phyloP scores from a whole-genome alignment of 2,888 invertebrate species.

The Pegoplata infirma region DNA sequence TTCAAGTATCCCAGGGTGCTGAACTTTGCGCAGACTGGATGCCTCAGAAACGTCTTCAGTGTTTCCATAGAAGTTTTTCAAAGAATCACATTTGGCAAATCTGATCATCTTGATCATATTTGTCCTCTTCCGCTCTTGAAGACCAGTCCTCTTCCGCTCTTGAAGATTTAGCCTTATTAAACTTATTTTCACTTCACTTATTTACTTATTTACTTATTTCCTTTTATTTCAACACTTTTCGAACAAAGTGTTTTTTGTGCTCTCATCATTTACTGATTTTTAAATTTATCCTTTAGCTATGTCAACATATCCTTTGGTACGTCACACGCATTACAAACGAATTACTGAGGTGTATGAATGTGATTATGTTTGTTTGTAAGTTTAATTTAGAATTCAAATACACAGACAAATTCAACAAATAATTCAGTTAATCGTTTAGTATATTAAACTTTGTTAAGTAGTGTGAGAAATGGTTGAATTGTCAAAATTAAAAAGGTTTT shows the following conservation, averaged over 20 bases:
- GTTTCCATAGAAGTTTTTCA: too few species aligned
- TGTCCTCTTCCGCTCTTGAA: too few species aligned
- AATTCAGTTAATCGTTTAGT: slow-evolving; percentile 56
- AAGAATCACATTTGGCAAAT: too few species aligned
- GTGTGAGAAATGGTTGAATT: slow-evolving; percentile 19
- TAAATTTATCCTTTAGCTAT: slow-evolving; percentile 69
- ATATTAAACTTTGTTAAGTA: slow-evolving; percentile 23
- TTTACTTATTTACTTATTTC: too few species aligned
- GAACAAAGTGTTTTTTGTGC: background rate
- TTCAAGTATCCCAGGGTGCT: too few species aligned
- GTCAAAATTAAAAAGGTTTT: slow-evolving; percentile 10
- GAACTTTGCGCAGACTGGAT: too few species aligned
- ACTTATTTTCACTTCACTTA: too few species aligned
- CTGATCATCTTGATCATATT: too few species aligned
- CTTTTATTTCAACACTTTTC: background rate
- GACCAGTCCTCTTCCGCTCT: too few species aligned
- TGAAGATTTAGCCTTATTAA: too few species aligned
- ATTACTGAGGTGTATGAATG: slow-evolving; percentile 68
- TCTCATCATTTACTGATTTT: slow-evolving; percentile 44
- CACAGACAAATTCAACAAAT: slow-evolving; percentile 18
- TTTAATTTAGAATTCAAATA: slow-evolving; percentile 20
- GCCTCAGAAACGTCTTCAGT: too few species aligned
- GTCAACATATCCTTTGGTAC: slow-evolving; percentile 74
- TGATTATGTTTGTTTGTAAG: slow-evolving; percentile 33
- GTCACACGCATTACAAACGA: slow-evolving; percentile 75